Conservation (phyloP, 2,888 invertebrate genomes). For the Ophioninae sp. region DNA sequence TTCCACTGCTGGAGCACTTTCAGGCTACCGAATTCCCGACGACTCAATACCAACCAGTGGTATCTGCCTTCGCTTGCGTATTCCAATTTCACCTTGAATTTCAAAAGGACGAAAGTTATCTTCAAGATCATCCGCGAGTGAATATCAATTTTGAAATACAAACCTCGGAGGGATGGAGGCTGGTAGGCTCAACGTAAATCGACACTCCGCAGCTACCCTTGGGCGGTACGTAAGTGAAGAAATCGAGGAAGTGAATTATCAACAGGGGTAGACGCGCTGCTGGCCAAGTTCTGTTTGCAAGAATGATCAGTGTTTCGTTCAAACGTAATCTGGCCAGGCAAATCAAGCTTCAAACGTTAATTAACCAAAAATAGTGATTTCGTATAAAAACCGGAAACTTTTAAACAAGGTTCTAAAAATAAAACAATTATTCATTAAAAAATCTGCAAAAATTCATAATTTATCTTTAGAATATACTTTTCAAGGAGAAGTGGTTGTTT, state of each 20-base stretch:
- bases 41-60: constrained; percentile 73
- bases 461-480: too few species aligned
- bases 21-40: constrained; percentile 69
- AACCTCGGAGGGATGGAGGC: constrained; percentile 73
- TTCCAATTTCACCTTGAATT: constrained; percentile 71
- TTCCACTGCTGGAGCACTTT: constrained; percentile 76
- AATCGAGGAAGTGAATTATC: constrained; percentile 76
- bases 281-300: constrained; percentile 72
- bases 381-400: not conserved
- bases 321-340: not conserved
- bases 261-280: constrained; percentile 72
- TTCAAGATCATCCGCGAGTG: not conserved
- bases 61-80: constrained; percentile 68
- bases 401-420: not conserved
- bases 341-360: not conserved
- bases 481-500: too few species aligned
- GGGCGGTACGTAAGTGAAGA: constrained; percentile 77
- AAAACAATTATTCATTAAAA: not conserved
- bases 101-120: not conserved
- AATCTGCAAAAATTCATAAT: too few species aligned
- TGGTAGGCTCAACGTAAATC: constrained; percentile 73
- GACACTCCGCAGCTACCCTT: constrained; percentile 77
- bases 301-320: constrained; percentile 10
- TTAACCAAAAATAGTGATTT: not conserved
- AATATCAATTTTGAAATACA: not conserved